phyloP scores from a whole-genome alignment of 2,888 invertebrate species.

The Leptinotarsa peninsularis region DNA sequence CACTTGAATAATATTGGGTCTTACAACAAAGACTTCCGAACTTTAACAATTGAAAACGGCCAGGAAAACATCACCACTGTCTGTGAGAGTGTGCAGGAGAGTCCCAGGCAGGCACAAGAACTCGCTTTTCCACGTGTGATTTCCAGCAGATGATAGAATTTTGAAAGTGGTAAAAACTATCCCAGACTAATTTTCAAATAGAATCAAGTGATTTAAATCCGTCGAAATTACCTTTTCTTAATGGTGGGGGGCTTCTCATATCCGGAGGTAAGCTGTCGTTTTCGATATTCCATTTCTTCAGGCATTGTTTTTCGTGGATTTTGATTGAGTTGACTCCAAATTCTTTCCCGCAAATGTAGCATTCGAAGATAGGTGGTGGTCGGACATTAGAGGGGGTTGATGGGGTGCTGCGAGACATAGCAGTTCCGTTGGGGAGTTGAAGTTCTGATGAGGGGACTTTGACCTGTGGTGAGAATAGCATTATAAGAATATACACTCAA shows the following conservation, averaged over 20 bases:
- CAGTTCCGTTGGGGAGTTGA: slow-evolving; percentile 32
- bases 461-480: neutral
- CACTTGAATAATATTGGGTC: too few relatives aligned
- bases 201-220: too few relatives aligned
- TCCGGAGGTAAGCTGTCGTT: slow-evolving; percentile 70
- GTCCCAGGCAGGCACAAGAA: too few relatives aligned
- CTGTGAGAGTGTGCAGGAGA: too few relatives aligned
- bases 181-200: too few relatives aligned
- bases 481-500: too few relatives aligned
- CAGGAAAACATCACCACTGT: too few relatives aligned
- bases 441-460: slow-evolving; percentile 52
- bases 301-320: slow-evolving; percentile 77
- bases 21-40: too few relatives aligned
- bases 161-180: too few relatives aligned
- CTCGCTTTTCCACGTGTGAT: too few relatives aligned
- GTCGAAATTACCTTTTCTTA: slow-evolving; percentile 42
- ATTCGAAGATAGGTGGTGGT: slow-evolving; percentile 64
- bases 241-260: slow-evolving; percentile 50
- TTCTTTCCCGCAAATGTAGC: slow-evolving; percentile 75
- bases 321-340: slow-evolving; percentile 74
- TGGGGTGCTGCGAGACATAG: slow-evolving; percentile 38
- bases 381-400: slow-evolving; percentile 30
- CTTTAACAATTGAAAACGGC: too few relatives aligned
- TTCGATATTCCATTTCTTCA: slow-evolving; percentile 73
- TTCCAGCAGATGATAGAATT: too few relatives aligned